A percentile compares a stretch with the other conserved stretches of the same genome.
These are phyloP conservation scores for Tetragnatha montana DNA, from an alignment of 2,888 invertebrate species.

Conservation along the genomic window DNA sequence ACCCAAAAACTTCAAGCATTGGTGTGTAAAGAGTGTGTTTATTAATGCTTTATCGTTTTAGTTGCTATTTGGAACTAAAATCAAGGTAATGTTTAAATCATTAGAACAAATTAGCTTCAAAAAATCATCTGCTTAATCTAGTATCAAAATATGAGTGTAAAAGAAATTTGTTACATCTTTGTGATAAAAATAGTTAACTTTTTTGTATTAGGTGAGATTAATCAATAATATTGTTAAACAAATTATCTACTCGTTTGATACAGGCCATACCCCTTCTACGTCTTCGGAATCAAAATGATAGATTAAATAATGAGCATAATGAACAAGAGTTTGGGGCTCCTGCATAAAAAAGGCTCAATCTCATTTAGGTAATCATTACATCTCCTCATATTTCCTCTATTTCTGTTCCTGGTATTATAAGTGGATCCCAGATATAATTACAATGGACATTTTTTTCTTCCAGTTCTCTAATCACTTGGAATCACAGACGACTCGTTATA, in stretches of 20 bases:
- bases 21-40: too few relatives aligned
- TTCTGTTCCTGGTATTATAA: neutral
- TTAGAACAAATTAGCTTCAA: too few relatives aligned
- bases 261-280: neutral
- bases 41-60: too few relatives aligned
- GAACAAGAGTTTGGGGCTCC: neutral
- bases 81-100: too few relatives aligned
- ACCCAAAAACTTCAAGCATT: too few relatives aligned
- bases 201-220: too few relatives aligned
- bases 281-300: neutral
- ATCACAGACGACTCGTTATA: constrained; percentile 19
- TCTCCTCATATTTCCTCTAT: neutral
- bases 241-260: neutral
- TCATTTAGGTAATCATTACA: neutral
- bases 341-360: neutral
- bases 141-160: too few relatives aligned
- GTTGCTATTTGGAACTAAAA: too few relatives aligned
- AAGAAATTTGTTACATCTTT: too few relatives aligned
- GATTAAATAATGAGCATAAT: neutral
- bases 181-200: too few relatives aligned
- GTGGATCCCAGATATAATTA: neutral
- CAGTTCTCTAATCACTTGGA: neutral
- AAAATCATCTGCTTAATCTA: too few relatives aligned
- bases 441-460: neutral
- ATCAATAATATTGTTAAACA: too few relatives aligned